Base-by-base conservation (phyloP, 2,888 invertebrate species). In the Anagyrus pseudococci region DNA sequence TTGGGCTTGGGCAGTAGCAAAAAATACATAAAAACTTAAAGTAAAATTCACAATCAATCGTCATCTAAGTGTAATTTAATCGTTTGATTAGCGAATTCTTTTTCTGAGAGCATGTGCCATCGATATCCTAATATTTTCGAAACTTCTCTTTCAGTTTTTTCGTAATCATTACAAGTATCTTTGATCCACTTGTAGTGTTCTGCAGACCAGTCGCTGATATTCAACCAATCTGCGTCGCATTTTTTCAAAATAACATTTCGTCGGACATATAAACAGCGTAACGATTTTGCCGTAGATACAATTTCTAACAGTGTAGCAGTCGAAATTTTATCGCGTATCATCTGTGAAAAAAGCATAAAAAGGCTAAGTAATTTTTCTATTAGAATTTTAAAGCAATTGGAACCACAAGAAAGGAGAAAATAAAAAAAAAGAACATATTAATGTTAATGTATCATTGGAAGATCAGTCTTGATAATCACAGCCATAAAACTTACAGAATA, bases 241-340 rank as follows among this genome's bases (percentile, higher is more conserved):
- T 89, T 84, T 64, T 88, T 81, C 64, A 93, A 84, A 10, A 92
- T 85, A 1, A 88, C 91, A 73, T 91, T 91, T 52, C 87, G 84
- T 46, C 94, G 82, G 1, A 94, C 85, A 68, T 87, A 82, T 2
- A 92, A 81, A 57, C 83, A 83, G 20, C 84, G 83, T 58, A 93
- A 80, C 68, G 86, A 86, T 71, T 85, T 86, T 0, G 87, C 88
- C 1, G 87, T 86, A 49, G 84, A 84, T 0, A 89, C 91, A 46
- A 93, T 82, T 15, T 93, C 82, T 44, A 93, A 80, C 17, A 92
- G 84, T 0, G 92, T 93, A 0, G 89, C 85, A 1, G 92, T 91
- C 4, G 93, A 93, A 61, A 94, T 85, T 72, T 89, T 85, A 76
- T 93, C 92, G 7, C 91, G 86, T 25, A 92, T 83, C 69, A 89